Evolutionary conservation across 1,140 invertebrate species (phyloP).

Genomic region (Bombus difficillimus): DNA sequence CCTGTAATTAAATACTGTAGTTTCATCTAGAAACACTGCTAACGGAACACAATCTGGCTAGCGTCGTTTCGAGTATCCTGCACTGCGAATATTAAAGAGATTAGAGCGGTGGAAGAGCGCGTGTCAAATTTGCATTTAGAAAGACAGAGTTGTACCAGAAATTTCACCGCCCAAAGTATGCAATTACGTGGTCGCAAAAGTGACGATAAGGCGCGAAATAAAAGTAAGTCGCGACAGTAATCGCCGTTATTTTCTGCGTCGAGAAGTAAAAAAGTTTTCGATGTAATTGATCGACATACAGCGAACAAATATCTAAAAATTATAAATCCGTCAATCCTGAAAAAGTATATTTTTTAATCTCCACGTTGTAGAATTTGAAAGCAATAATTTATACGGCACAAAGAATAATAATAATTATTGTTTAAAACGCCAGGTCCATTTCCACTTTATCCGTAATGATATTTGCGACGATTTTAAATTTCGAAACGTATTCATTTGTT

Average conservation of each 20-base stretch:
- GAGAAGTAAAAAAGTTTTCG: not conserved
- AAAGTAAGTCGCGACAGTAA: not conserved
- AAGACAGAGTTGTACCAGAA: not conserved
- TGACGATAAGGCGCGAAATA: not conserved
- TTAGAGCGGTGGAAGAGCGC: not conserved
- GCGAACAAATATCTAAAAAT: not conserved
- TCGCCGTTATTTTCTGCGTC: not conserved
- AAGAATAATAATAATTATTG: not conserved
- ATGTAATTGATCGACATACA: not conserved
- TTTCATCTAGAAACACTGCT: not conserved
- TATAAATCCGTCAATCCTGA: not conserved
- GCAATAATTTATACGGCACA: not conserved
- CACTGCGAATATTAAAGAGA: not conserved
- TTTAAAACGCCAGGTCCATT: not conserved
- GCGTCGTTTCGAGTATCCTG: not conserved
- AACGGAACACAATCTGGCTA: not conserved
- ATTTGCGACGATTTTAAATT: too few relatives aligned
- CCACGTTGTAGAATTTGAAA: not conserved
- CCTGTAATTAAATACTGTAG: not conserved
- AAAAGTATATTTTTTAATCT: too few relatives aligned
- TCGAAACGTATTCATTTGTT: not conserved
- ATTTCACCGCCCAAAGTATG: not conserved
- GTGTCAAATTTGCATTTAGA: slow-evolving; percentile 14
- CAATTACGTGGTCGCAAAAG: not conserved
- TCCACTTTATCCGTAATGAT: too few relatives aligned